phyloP scores from a whole-genome alignment of 2,888 invertebrate genomes.

The Dermolepida albohirtum region DNA sequence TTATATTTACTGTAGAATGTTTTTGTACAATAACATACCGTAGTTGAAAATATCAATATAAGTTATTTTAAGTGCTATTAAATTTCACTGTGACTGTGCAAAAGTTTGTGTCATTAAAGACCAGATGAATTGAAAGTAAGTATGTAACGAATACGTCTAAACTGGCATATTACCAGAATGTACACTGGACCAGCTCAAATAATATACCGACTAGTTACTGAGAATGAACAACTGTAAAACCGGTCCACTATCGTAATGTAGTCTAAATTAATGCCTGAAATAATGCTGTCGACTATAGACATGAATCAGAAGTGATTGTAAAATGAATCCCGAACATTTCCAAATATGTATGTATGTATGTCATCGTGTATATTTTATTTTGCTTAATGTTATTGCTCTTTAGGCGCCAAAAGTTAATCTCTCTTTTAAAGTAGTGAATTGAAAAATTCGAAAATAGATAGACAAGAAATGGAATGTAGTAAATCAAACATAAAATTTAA shows the following conservation, averaged over 20 bases:
- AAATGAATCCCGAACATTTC: conserved; percentile 4
- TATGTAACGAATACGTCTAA: conserved; percentile 18
- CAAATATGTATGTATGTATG: conserved; percentile 15
- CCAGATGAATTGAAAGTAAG: neutral
- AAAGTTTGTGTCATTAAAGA: no score
- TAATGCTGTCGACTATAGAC: conserved; percentile 14
- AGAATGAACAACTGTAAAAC: neutral
- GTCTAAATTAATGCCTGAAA: conserved; percentile 4
- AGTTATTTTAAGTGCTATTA: no score
- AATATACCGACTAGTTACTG: neutral
- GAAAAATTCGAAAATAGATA: no score
- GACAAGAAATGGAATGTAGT: no score
- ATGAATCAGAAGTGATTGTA: conserved; percentile 24
- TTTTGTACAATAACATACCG: no score
- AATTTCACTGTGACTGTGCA: no score
- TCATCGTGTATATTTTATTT: conserved; percentile 1
- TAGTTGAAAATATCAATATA: no score
- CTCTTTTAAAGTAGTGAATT: no score
- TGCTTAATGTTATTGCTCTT: conserved; percentile 22
- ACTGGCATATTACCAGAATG: neutral
- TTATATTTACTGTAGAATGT: no score
- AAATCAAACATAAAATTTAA: no score
- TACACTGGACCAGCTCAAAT: conserved; percentile 2
- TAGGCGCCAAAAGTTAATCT: conserved; percentile 10
- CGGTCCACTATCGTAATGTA: conserved; percentile 13